Conservation (phyloP, 2,113 vertebrate species). For the Grammomys dolichurus region DNA sequence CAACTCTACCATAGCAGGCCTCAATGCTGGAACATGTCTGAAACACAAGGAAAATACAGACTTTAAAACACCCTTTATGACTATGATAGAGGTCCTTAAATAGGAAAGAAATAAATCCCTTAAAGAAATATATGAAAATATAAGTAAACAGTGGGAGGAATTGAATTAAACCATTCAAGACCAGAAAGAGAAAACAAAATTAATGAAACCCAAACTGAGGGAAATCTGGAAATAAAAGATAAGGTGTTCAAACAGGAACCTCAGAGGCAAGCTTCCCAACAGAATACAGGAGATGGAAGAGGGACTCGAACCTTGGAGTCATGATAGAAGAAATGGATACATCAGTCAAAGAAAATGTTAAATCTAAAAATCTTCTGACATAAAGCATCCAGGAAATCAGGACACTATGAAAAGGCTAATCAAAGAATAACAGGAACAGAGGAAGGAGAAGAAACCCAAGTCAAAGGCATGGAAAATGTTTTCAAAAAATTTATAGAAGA, state of each 20-base stretch:
- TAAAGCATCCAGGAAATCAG: background rate
- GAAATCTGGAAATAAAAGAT: background rate
- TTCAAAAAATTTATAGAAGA: background rate
- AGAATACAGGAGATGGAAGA: background rate
- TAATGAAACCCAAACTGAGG: background rate
- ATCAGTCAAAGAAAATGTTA: background rate
- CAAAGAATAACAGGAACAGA: background rate
- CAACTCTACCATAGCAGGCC: background rate
- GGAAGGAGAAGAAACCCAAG: background rate
- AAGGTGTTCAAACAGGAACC: background rate
- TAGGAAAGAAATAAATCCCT: background rate
- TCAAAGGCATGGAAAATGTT: background rate
- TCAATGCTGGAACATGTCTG: background rate
- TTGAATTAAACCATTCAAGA: background rate
- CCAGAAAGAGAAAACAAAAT: background rate
- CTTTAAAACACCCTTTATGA: background rate
- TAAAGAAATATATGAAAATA: background rate
- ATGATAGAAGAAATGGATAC: background rate
- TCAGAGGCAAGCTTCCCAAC: background rate
- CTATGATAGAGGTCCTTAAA: background rate
- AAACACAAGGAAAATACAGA: background rate
- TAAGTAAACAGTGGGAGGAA: background rate
- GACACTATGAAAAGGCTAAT: background rate
- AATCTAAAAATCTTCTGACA: background rate
- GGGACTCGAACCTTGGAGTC: background rate